Conservation (phyloP, 2,888 invertebrate species). For the Monoplex corrugatus region DNA sequence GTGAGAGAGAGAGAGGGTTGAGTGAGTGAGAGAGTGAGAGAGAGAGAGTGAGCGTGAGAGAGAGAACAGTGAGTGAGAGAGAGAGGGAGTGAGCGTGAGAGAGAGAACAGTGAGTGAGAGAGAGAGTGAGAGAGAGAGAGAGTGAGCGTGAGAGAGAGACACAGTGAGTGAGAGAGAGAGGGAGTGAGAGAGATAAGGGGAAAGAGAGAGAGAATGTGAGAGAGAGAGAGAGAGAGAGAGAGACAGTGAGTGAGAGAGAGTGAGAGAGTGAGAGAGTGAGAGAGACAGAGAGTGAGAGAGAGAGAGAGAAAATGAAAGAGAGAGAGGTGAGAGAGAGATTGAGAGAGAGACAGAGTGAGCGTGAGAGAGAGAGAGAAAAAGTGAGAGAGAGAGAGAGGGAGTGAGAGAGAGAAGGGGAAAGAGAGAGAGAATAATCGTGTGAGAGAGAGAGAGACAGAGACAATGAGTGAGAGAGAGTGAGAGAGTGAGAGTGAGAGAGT, state of each 20-base stretch:
- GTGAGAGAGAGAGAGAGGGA: conserved; percentile 33
- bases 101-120: conserved; percentile 41
- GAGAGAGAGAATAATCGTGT: conserved; percentile 37
- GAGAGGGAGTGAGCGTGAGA: conserved; percentile 26
- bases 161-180: conserved; percentile 40
- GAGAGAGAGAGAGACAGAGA: conserved; percentile 37
- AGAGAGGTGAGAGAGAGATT: background rate
- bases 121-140: conserved; percentile 43
- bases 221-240: conserved; percentile 20
- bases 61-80: conserved; percentile 2
- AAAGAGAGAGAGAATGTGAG: too few species aligned
- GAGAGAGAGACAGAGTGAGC: background rate
- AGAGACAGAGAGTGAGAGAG: background rate
- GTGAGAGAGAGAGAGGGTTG: conserved; percentile 40
- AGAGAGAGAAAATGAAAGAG: conserved; percentile 44
- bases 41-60: background rate
- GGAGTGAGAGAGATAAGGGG: background rate
- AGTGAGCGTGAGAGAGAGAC: conserved; percentile 35
- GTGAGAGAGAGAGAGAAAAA: background rate
- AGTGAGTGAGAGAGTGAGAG: background rate
- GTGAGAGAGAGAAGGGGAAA: conserved; percentile 31
- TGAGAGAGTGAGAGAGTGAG: conserved; percentile 35
- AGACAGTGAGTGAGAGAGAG: conserved; percentile 9
- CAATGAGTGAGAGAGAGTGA: conserved; percentile 27
- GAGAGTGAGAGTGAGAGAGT: too few species aligned